phyloP scores from a whole-genome alignment of 2,888 invertebrate genomes.

The Euplagia quadripunctaria region DNA sequence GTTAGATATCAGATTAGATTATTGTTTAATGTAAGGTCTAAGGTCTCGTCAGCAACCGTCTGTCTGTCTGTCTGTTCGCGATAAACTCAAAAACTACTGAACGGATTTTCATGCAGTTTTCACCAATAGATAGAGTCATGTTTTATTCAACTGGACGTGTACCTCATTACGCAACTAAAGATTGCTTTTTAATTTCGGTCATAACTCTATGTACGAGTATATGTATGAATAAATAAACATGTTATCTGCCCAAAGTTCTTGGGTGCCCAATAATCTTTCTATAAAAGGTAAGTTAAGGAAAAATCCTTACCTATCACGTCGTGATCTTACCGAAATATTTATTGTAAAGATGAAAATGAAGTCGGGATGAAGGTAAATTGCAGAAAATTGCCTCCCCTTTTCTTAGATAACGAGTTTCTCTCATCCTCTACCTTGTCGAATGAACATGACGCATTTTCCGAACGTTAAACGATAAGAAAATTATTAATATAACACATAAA shows the following conservation, averaged over 20 bases:
- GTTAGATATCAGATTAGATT: too few species aligned
- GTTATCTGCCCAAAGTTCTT: neutral
- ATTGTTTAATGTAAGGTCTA: too few species aligned
- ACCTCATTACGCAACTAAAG: neutral
- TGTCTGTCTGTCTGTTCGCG: too few species aligned
- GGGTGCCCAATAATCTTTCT: neutral
- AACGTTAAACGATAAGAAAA: conserved; percentile 50
- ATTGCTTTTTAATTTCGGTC: neutral
- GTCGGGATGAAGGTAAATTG: conserved; percentile 62
- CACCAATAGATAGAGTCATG: too few species aligned
- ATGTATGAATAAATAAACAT: neutral
- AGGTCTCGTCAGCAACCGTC: too few species aligned
- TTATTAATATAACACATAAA: conserved; percentile 38
- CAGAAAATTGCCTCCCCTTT: conserved; percentile 68
- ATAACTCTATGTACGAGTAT: too few species aligned
- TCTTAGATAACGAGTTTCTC: conserved; percentile 62
- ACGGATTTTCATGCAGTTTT: too few species aligned
- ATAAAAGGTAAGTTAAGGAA: conserved; percentile 7
- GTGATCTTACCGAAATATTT: conserved; percentile 48
- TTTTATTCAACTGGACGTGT: too few species aligned
- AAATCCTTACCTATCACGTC: conserved; percentile 25
- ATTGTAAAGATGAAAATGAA: conserved; percentile 50
- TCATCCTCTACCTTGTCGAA: conserved; percentile 51
- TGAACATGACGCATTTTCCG: conserved; percentile 47
- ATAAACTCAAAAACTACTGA: too few species aligned